Evolutionary conservation across 2,888 invertebrate species (phyloP).

Genomic region (Drosophila yooni): DNA sequence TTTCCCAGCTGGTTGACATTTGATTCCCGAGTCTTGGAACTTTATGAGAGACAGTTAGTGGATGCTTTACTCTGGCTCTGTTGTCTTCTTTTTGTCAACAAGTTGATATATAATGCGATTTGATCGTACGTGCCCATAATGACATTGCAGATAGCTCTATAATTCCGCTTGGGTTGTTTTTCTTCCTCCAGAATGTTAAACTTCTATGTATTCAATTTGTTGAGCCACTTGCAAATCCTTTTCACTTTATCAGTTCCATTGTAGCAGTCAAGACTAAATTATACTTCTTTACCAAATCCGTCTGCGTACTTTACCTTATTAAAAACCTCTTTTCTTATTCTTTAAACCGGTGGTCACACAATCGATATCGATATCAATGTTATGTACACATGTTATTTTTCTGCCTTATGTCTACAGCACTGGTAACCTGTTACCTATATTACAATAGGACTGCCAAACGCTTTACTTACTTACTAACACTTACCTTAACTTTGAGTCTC

Average conservation of each 20-base stretch:
- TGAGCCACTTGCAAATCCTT: neutral
- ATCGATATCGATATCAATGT: neutral
- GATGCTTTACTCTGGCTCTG: conserved; percentile 18
- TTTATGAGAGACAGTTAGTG: conserved; percentile 27
- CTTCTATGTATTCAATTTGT: neutral
- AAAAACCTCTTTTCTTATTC: neutral
- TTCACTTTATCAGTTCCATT: neutral
- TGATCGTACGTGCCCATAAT: conserved; percentile 27
- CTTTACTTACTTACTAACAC: neutral
- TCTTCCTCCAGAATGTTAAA: neutral
- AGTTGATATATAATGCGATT: conserved; percentile 27
- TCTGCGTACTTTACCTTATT: neutral
- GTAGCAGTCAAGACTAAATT: neutral
- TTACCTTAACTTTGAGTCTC: neutral
- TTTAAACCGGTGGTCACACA: neutral
- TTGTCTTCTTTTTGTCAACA: conserved; percentile 32
- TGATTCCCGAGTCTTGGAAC: conserved; percentile 49
- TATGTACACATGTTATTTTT: neutral
- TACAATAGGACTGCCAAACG: rapidly evolving
- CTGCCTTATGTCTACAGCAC: neutral
- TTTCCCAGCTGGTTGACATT: conserved; percentile 41
- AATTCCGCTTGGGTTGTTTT: neutral
- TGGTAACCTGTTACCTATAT: neutral
- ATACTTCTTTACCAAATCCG: neutral
- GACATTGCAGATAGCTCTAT: conserved; percentile 9